phyloP scores from a whole-genome alignment of 53 echinoderm and acorn worm species.

The Holothuria leucospilota region DNA sequence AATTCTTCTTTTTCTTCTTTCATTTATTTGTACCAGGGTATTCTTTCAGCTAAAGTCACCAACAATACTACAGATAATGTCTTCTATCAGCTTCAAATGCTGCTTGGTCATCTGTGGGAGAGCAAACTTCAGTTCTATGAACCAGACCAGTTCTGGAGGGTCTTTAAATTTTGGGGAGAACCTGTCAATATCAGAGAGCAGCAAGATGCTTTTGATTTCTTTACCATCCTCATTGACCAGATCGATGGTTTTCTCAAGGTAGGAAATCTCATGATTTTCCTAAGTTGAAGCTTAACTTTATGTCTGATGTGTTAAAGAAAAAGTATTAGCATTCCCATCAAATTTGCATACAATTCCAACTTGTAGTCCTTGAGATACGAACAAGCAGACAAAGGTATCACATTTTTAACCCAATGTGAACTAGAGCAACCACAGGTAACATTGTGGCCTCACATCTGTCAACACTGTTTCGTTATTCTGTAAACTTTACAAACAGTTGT shows the following conservation, averaged over 20 bases:
- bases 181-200: slow-evolving; percentile 99
- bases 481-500: no score
- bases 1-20: not conserved
- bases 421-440: no score
- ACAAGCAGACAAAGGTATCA: no score
- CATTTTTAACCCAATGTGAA: no score
- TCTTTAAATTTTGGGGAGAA: slow-evolving; percentile 98
- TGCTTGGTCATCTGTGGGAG: slow-evolving; percentile 94
- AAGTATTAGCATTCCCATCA: no score
- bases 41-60: slow-evolving; percentile 67
- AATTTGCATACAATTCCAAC: no score
- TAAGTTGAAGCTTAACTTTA: no score
- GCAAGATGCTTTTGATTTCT: slow-evolving; percentile 99
- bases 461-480: no score
- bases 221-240: slow-evolving; percentile 96
- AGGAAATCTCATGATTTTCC: no score
- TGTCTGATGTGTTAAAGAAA: no score
- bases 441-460: no score
- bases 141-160: slow-evolving; percentile 92
- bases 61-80: slow-evolving; percentile 80
- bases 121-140: slow-evolving; percentile 97
- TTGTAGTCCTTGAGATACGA: no score
- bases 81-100: slow-evolving; percentile 96
- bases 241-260: slow-evolving; percentile 73
- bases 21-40: slow-evolving; percentile 57